A percentile compares a stretch with the other conserved stretches of the same genome.
These are phyloP conservation scores for Lepidostoma basale DNA, from an alignment of 1,140 invertebrate genomes.

Conservation along the genomic window DNA sequence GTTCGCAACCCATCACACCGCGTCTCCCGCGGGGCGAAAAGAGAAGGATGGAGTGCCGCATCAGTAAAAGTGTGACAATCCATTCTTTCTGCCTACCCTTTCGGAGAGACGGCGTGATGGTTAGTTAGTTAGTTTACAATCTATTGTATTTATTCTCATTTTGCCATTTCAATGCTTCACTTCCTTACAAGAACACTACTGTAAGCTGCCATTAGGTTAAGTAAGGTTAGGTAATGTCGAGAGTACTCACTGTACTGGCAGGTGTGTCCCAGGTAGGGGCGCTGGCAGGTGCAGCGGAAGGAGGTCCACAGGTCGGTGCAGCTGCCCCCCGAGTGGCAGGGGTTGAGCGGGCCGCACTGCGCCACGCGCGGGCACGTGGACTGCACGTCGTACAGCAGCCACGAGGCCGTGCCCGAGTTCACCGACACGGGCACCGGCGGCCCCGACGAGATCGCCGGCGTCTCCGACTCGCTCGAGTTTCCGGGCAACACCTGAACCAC, in stretches of 20 bases:
- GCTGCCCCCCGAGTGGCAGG: slow-evolving; percentile 82
- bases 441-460: neutral
- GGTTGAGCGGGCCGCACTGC: slow-evolving; percentile 82
- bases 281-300: slow-evolving; percentile 84
- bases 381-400: slow-evolving; percentile 55
- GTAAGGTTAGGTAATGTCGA: neutral
- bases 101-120: too few relatives aligned
- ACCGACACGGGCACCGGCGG: slow-evolving; percentile 13
- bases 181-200: neutral
- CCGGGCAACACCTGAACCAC: slow-evolving; percentile 8
- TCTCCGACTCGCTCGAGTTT: neutral
- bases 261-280: slow-evolving; percentile 84
- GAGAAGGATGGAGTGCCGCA: too few relatives aligned
- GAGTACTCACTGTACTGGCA: slow-evolving; percentile 81
- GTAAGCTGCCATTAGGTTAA: too few relatives aligned
- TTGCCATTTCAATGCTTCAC: too few relatives aligned
- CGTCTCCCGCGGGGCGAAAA: too few relatives aligned
- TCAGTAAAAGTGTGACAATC: too few relatives aligned
- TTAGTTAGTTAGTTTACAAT: too few relatives aligned
- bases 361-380: slow-evolving; percentile 76
- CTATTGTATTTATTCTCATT: neutral
- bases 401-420: slow-evolving; percentile 30
- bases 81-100: too few relatives aligned
- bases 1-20: too few relatives aligned
- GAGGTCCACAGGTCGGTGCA: slow-evolving; percentile 89